phyloP scores from a whole-genome alignment of 2,888 invertebrate species.

The Latrodectus elegans region DNA sequence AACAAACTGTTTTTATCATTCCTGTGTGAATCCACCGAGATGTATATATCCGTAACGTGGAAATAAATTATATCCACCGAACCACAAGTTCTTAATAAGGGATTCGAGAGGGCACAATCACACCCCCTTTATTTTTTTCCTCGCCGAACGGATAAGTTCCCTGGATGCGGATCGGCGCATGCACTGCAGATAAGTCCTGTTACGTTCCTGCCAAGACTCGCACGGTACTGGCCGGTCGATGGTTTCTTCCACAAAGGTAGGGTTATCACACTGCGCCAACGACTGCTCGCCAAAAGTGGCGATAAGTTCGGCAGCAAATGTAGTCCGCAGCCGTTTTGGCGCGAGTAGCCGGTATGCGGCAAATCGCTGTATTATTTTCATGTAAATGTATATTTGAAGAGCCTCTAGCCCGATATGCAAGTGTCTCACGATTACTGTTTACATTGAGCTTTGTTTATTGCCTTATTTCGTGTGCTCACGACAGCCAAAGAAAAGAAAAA shows the following conservation, averaged over 20 bases:
- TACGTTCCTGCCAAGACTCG: constrained; percentile 49
- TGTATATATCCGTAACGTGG: too few relatives aligned
- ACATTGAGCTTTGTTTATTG: constrained; percentile 30
- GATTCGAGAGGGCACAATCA: constrained; percentile 11
- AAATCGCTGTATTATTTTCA: constrained; percentile 61
- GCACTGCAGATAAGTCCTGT: constrained; percentile 62
- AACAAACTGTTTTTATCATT: too few relatives aligned
- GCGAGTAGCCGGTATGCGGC: constrained; percentile 47
- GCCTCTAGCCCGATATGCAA: constrained; percentile 13
- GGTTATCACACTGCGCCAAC: constrained; percentile 67
- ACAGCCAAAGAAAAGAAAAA: constrained; percentile 16
- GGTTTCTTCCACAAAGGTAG: constrained; percentile 62
- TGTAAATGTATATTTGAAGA: constrained; percentile 66
- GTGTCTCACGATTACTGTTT: constrained; percentile 9
- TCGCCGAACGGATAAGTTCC: constrained; percentile 16
- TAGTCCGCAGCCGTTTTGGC: constrained; percentile 30
- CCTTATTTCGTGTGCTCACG: constrained; percentile 16
- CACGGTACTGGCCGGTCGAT: constrained; percentile 67
- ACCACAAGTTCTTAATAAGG: background rate
- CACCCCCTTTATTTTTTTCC: background rate
- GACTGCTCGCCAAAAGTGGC: constrained; percentile 46
- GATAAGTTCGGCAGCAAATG: constrained; percentile 23
- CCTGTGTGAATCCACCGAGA: too few relatives aligned
- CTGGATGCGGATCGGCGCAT: constrained; percentile 6
- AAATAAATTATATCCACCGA: too few relatives aligned